These are phyloP conservation scores for Pollimyrus isidori DNA, from an alignment of 2,113 vertebrate species.

Conservation along the genomic window DNA sequence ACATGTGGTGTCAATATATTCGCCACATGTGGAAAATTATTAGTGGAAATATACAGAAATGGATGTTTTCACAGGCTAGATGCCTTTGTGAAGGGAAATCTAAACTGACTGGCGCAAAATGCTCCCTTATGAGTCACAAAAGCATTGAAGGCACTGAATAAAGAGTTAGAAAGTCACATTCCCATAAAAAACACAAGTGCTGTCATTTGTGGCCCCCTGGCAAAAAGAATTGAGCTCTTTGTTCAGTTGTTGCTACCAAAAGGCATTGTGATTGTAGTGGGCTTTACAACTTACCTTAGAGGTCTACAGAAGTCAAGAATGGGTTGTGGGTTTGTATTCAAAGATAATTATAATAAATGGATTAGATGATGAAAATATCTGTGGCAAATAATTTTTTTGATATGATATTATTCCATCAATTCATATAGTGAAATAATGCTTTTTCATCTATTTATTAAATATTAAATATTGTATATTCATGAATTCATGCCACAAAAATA, in stretches of 20 bases:
- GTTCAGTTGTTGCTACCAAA: background rate
- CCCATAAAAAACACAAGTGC: background rate
- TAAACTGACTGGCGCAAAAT: background rate
- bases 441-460: background rate
- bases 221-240: background rate
- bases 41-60: background rate
- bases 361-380: background rate
- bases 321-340: background rate
- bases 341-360: background rate
- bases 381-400: background rate
- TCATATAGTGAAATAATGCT: background rate
- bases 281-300: background rate
- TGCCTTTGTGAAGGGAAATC: background rate
- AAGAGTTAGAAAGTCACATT: background rate
- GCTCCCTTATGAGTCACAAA: background rate
- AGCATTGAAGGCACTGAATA: background rate
- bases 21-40: background rate
- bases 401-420: background rate
- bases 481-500: background rate
- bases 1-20: background rate
- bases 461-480: background rate
- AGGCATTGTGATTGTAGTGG: background rate
- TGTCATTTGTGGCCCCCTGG: background rate
- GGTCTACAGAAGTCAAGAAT: background rate
- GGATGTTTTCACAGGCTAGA: background rate